These are phyloP conservation scores for Trinectes maculatus DNA, from an alignment of 2,113 vertebrate genomes.

Conservation along the genomic window DNA sequence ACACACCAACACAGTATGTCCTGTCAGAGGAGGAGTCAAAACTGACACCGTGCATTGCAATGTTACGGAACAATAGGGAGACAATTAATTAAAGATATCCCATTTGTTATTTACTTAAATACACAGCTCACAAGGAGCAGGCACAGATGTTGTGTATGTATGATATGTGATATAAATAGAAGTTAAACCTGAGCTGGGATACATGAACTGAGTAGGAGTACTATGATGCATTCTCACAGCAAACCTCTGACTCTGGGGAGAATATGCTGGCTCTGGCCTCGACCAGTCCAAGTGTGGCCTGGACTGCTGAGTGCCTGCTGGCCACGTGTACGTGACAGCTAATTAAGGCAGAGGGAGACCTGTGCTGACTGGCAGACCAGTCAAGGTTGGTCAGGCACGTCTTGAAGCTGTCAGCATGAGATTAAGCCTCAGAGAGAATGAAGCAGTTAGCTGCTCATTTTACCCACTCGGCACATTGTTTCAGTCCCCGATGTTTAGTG, in stretches of 20 bases:
- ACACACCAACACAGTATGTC: no score
- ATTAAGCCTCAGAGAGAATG: slow-evolving; percentile 4
- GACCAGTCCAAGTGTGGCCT: slow-evolving; percentile 29
- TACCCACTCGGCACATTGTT: not conserved
- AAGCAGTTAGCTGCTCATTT: not conserved
- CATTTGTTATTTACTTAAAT: not conserved
- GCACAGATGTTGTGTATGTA: no score
- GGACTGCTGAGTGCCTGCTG: slow-evolving; percentile 40
- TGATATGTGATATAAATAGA: no score
- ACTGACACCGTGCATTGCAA: not conserved
- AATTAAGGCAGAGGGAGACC: slow-evolving; percentile 26
- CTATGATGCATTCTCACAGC: not conserved
- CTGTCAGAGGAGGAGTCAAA: no score
- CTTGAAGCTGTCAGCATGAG: slow-evolving; percentile 41
- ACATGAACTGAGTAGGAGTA: not conserved
- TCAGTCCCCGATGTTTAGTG: no score
- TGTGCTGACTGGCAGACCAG: slow-evolving; percentile 3
- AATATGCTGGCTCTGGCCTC: slow-evolving; percentile 27
- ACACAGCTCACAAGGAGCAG: no score
- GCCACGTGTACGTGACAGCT: slow-evolving; percentile 15
- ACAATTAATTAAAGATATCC: not conserved
- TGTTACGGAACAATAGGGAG: no score
- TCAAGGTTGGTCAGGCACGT: slow-evolving; percentile 39
- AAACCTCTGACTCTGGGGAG: not conserved
- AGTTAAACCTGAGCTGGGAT: not conserved